Base-by-base conservation (phyloP, 2,888 invertebrate species). In the Diogma glabrata region DNA sequence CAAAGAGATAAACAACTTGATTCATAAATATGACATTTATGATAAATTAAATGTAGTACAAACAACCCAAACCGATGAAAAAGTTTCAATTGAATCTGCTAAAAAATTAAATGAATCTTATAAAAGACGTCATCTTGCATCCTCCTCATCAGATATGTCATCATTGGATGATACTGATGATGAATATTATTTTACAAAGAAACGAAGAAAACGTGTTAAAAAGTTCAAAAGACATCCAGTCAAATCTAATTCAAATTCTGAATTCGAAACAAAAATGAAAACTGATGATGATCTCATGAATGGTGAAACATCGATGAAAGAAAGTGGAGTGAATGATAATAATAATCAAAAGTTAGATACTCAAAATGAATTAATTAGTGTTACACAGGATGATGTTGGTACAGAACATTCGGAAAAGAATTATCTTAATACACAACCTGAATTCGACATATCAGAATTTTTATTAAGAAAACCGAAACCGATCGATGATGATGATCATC, bases 101-200 rank as follows among this genome's bases (percentile, higher is more conserved):
- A 46, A 46, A 46, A 46, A 46, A 26, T 24, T 46, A 7, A 46
- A 46, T 16, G 46, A 46, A 12, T 24, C 22, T 3, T 46, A 24
- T 46, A 46, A 46, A 16, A n/a, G 24, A 4, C 46, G 46, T 46
- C 46, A 46, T 46, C 16, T 46, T 16, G 46, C 46, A 17, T 46
- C 46, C 3, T 46, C 46, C 9, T 46, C 46, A 8, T 46, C 46
- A 24, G 46, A 46, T 46, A 16, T 16, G 2, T 43, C 43, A 5
- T 12, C 43, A 9, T 14, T 43, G 43, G 3, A 22, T 22, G 43
- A 43, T 22, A 22, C 43, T 12, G 43, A 43, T 14, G 43, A 43
- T 7, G 43, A 43, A 3, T 43, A 14, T 22, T 43, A 22, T 14
- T 22, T 43, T 22, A n/a, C 43, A 9, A 43, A n/a, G n/a, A 20